These are phyloP conservation scores for Sebastes flavidus DNA, from an alignment of 2,797 vertebrate genomes.

Conservation along the genomic window DNA sequence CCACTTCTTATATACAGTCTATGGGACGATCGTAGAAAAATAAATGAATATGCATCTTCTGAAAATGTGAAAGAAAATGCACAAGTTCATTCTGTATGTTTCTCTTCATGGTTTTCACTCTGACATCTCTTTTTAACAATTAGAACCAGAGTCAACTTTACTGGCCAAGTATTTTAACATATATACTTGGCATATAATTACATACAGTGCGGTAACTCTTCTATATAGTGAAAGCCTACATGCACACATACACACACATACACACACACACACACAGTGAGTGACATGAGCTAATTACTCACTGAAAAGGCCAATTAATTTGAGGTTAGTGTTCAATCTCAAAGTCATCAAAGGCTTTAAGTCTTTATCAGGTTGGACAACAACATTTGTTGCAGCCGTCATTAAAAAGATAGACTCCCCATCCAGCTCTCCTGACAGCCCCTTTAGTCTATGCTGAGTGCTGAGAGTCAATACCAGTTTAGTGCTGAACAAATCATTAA, in stretches of 20 bases:
- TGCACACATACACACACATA: neutral
- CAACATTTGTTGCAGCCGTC: neutral
- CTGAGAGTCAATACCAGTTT: conserved; percentile 54
- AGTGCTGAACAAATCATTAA: conserved; percentile 64
- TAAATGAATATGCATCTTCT: too few species aligned
- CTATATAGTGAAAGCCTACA: neutral
- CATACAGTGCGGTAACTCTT: neutral
- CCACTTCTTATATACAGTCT: too few species aligned
- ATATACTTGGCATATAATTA: neutral
- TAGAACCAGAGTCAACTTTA: neutral
- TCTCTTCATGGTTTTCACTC: neutral
- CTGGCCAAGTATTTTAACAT: neutral
- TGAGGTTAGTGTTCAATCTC: neutral
- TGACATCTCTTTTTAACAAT: neutral
- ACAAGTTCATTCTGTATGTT: neutral
- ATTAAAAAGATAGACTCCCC: conserved; percentile 31
- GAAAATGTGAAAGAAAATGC: neutral
- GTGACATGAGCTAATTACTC: conserved; percentile 28
- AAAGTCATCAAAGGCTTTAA: conserved; percentile 5
- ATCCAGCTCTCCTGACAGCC: neutral
- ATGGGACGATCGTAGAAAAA: neutral
- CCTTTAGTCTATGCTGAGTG: conserved; percentile 23
- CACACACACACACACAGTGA: neutral
- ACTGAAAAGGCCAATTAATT: conserved; percentile 9
- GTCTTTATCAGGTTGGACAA: conserved; percentile 25